These are phyloP conservation scores for Sterrhoptilus dennistouni DNA, from an alignment of 2,113 vertebrate species.

Conservation along the genomic window DNA sequence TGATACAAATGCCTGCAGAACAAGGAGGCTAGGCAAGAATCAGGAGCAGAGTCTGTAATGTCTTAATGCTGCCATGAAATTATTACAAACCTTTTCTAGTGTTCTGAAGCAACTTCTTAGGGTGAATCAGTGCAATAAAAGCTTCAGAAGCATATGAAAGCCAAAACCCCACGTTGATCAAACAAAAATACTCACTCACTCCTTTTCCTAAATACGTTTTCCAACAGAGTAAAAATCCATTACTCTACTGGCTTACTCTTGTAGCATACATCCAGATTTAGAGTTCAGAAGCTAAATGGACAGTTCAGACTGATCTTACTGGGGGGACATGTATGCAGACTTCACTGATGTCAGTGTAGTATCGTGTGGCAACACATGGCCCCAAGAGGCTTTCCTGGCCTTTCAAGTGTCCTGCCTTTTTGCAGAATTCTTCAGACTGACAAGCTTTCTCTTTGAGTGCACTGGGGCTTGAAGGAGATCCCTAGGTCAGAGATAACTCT, in stretches of 20 bases:
- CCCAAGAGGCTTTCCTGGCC: background rate
- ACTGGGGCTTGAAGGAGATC: background rate
- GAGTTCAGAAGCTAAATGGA: background rate
- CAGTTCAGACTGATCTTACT: background rate
- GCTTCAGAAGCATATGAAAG: background rate
- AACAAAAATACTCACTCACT: background rate
- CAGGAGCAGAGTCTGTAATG: background rate
- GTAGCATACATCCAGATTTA: background rate
- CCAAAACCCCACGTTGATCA: background rate
- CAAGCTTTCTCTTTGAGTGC: background rate
- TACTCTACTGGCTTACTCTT: background rate
- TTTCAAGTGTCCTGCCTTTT: background rate
- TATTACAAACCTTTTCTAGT: background rate
- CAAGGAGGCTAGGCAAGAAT: background rate
- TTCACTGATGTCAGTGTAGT: background rate
- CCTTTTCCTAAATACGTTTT: background rate
- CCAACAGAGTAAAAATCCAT: background rate
- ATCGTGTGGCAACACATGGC: background rate
- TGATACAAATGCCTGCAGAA: background rate
- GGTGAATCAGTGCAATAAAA: background rate
- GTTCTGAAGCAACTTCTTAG: background rate
- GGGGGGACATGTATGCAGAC: background rate
- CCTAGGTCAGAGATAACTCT: background rate
- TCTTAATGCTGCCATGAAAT: background rate
- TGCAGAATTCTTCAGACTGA: background rate